Conservation (phyloP, 2,888 invertebrate species). For the Oegoconia quadripuncta region DNA sequence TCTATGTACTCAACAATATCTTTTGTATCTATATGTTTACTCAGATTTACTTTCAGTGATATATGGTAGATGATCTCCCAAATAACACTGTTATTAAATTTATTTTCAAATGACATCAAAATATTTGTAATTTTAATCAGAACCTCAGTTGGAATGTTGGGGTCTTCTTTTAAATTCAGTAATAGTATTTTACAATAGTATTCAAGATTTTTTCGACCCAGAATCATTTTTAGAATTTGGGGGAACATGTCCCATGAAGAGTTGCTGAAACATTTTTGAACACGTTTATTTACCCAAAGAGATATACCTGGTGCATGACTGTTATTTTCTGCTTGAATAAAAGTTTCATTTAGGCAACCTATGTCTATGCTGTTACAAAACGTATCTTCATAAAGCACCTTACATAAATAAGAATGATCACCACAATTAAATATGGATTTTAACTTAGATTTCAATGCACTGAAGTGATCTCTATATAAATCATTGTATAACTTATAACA, state of each 20-base stretch:
- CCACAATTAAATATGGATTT: conserved; percentile 21
- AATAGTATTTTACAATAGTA: conserved; percentile 39
- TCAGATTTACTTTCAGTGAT: conserved; percentile 33
- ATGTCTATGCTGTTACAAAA: conserved; percentile 19
- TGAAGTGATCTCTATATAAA: conserved; percentile 22
- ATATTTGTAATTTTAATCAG: conserved; percentile 32
- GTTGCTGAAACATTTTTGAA: conserved; percentile 36
- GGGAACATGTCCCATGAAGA: conserved; percentile 40
- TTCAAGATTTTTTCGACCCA: conserved; percentile 43
- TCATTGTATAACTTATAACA: conserved; percentile 36
- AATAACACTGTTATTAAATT: conserved; percentile 33
- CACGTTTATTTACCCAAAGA: conserved; percentile 45
- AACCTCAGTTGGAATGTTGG: conserved; percentile 23
- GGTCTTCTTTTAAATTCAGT: conserved; percentile 34
- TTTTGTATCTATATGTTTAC: conserved; percentile 23
- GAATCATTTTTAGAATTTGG: conserved; percentile 33
- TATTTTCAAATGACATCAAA: conserved; percentile 37
- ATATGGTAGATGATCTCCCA: conserved; percentile 58
- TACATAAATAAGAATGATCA: conserved; percentile 49
- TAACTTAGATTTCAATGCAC: conserved; percentile 31
- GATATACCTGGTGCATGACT: conserved; percentile 40
- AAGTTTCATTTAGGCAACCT: conserved; percentile 30
- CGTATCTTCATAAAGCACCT: conserved; percentile 42
- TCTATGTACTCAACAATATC: conserved; percentile 27
- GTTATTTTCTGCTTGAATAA: conserved; percentile 34